Evolutionary conservation across 1,140 invertebrate species (phyloP).

Genomic region (Drosophila carrolli): DNA sequence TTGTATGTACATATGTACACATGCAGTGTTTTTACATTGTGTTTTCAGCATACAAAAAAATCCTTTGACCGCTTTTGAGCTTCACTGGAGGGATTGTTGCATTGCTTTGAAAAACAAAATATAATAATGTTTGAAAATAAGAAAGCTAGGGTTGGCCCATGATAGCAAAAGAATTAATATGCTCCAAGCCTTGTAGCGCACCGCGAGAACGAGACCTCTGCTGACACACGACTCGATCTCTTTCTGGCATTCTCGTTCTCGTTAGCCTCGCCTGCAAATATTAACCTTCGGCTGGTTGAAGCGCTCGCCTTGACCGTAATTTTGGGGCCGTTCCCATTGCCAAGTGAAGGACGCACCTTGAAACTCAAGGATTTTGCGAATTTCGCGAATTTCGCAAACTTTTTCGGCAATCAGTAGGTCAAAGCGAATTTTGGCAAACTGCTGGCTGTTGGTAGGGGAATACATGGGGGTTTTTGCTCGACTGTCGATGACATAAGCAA

Average conservation of each 20-base stretch:
- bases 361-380: constrained; percentile 77
- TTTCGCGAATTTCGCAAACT: constrained; percentile 76
- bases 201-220: constrained; percentile 46
- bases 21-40: too few species aligned
- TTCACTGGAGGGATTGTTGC: too few species aligned
- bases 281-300: constrained; percentile 40
- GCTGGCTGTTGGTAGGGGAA: constrained; percentile 13
- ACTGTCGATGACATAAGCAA: constrained; percentile 63
- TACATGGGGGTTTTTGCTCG: constrained; percentile 11
- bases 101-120: too few species aligned
- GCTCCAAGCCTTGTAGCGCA: constrained; percentile 24
- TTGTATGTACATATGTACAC: too few species aligned
- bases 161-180: neutral
- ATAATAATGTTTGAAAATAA: too few species aligned
- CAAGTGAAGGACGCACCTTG: constrained; percentile 82
- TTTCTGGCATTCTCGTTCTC: constrained; percentile 46
- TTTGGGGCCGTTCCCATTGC: constrained; percentile 66
- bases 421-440: constrained; percentile 59
- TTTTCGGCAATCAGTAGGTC: constrained; percentile 65
- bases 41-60: too few species aligned
- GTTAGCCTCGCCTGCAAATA: constrained; percentile 40
- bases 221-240: constrained; percentile 16
- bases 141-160: too few species aligned
- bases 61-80: too few species aligned
- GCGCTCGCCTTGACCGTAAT: constrained; percentile 77